A percentile compares a stretch with the other conserved stretches of the same genome.
Conservation (phyloP, 64 coral and sea anemone genomes). For the Stichodactyla mertensii region DNA sequence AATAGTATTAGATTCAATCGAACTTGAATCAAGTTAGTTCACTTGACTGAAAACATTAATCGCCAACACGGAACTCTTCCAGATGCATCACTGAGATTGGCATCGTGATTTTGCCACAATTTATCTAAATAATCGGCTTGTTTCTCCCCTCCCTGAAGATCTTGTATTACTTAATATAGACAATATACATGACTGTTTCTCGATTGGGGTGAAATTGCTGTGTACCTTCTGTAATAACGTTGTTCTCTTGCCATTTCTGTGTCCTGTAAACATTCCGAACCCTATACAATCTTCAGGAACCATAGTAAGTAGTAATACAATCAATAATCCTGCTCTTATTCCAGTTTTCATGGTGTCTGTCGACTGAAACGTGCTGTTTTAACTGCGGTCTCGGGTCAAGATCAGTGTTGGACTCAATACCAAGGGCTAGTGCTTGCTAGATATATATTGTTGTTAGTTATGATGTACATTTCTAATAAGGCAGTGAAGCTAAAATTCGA, state of each 20-base stretch:
- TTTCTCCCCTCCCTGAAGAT: no score
- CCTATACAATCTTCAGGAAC: background rate
- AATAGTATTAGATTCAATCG: no score
- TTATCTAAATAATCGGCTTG: no score
- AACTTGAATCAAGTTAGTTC: no score
- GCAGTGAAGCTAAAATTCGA: background rate
- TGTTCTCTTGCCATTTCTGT: background rate
- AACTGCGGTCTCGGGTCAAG: background rate
- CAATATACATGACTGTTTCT: no score
- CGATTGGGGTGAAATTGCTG: background rate
- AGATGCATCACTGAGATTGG: no score
- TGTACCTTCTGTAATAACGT: background rate
- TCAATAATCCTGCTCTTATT: background rate
- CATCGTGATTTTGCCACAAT: no score
- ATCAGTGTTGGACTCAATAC: background rate
- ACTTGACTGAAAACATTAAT: no score
- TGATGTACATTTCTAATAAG: background rate
- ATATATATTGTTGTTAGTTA: background rate
- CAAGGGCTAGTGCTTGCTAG: background rate
- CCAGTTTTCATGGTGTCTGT: background rate
- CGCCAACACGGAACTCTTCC: no score
- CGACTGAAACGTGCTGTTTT: background rate
- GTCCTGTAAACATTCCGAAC: constrained; percentile 1
- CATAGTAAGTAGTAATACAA: background rate
- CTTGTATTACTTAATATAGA: no score